Evolutionary conservation across 2,113 vertebrate genomes (phyloP).

Genomic region (Pseudois nayaur): DNA sequence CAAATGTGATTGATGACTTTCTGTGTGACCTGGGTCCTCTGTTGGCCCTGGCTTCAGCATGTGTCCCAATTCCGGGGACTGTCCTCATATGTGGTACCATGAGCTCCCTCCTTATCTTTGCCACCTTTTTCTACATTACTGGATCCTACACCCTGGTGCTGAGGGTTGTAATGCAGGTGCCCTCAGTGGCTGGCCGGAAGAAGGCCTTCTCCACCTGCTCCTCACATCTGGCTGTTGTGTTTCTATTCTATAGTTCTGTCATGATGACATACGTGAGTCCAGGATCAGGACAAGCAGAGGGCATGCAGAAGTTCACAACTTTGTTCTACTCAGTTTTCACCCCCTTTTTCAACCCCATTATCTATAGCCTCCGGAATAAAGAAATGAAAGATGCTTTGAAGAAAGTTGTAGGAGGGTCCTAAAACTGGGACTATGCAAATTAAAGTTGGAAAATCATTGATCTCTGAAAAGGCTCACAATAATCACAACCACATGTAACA

Average conservation of each 20-base stretch:
- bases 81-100: slow-evolving; percentile 63
- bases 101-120: slow-evolving; percentile 68
- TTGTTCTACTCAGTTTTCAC: slow-evolving; percentile 71
- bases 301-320: slow-evolving; percentile 71
- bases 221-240: slow-evolving; percentile 66
- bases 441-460: neutral
- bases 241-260: slow-evolving; percentile 67
- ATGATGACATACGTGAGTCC: slow-evolving; percentile 72
- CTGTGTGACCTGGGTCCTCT: slow-evolving; percentile 69
- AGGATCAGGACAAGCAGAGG: slow-evolving; percentile 52
- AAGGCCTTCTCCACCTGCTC: slow-evolving; percentile 72
- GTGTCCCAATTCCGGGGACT: slow-evolving; percentile 61
- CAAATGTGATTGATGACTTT: slow-evolving; percentile 70
- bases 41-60: slow-evolving; percentile 59
- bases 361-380: slow-evolving; percentile 70
- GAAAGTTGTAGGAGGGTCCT: slow-evolving; percentile 47
- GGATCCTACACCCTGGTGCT: slow-evolving; percentile 65
- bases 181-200: slow-evolving; percentile 46
- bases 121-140: slow-evolving; percentile 66
- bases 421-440: neutral
- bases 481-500: neutral
- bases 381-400: slow-evolving; percentile 70
- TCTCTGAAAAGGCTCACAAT: neutral
- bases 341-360: slow-evolving; percentile 71
- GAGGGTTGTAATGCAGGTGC: slow-evolving; percentile 45